These are phyloP conservation scores for Meteorus colon DNA, from an alignment of 2,888 invertebrate genomes.

Conservation along the genomic window DNA sequence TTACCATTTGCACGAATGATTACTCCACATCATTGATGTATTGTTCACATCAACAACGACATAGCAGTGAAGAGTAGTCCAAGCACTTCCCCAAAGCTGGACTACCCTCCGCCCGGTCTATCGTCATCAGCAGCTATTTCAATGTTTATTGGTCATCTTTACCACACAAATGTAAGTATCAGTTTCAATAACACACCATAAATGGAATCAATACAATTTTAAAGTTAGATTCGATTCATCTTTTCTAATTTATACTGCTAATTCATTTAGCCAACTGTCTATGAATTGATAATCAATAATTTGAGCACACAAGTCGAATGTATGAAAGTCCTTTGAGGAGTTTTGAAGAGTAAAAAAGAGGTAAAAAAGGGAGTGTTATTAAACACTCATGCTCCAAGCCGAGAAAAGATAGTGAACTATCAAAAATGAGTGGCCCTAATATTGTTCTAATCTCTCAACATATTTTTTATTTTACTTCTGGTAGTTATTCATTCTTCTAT, in stretches of 20 bases:
- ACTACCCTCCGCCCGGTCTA: conserved; percentile 54
- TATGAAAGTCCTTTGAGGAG: conserved; percentile 19
- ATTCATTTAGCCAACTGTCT: conserved; percentile 18
- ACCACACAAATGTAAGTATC: conserved; percentile 1
- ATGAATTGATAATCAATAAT: conserved; percentile 20
- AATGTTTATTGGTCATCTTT: background rate
- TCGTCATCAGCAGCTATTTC: conserved; percentile 14
- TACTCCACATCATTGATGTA: background rate
- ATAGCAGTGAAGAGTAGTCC: conserved; percentile 54
- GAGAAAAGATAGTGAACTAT: conserved; percentile 30
- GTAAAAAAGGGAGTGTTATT: conserved; percentile 45
- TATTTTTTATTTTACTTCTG: background rate
- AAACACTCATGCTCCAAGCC: conserved; percentile 43
- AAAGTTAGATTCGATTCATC: background rate
- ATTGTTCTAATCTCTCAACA: conserved; percentile 7
- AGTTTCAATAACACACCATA: background rate
- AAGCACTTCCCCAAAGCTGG: conserved; percentile 68
- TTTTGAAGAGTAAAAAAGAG: conserved; percentile 47
- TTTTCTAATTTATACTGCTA: conserved; percentile 1
- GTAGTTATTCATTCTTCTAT: background rate
- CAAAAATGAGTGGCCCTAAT: conserved; percentile 2
- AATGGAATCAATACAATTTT: conserved; percentile 8
- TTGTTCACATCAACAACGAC: background rate
- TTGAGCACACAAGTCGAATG: conserved; percentile 27
- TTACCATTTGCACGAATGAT: background rate